Percentiles rank a stretch among this genome's conserved stretches.
Conservation (phyloP, 2,113 vertebrate genomes). For the Trachemys scripta region DNA sequence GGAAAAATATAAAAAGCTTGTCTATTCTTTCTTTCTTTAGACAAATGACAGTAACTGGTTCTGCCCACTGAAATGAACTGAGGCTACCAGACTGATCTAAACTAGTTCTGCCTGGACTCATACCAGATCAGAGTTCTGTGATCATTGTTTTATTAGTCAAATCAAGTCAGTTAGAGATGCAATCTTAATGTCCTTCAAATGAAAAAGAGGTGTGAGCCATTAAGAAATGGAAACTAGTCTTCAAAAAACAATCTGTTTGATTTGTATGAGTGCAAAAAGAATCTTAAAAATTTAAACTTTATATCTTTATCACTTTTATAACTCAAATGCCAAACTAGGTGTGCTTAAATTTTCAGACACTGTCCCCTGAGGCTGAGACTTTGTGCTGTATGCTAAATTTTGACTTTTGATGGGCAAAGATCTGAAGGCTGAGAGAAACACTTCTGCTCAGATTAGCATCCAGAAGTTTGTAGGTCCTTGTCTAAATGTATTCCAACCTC, state of each 20-base stretch:
- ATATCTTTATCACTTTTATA: conserved; percentile 36
- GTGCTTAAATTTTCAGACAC: not conserved
- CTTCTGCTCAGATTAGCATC: conserved; percentile 3
- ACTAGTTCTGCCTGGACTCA: not conserved
- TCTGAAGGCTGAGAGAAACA: not conserved
- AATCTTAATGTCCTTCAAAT: conserved; percentile 34
- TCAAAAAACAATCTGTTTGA: not conserved
- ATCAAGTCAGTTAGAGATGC: not conserved
- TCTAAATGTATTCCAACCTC: conserved; percentile 3
- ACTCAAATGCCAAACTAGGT: conserved; percentile 20
- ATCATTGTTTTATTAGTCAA: not conserved
- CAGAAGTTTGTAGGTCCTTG: not conserved
- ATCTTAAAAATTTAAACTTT: conserved; percentile 59
- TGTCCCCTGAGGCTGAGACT: not conserved
- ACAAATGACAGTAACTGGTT: not conserved
- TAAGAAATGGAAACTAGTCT: conserved; percentile 44
- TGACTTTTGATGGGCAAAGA: not conserved
- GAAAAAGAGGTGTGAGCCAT: conserved; percentile 51
- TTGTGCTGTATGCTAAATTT: not conserved
- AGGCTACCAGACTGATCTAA: not conserved
- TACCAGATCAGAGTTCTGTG: conserved; percentile 18
- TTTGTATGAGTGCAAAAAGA: conserved; percentile 58
- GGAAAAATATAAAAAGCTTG: not conserved
- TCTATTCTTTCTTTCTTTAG: not conserved
- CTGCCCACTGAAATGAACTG: not conserved